Evolutionary conservation across 2,797 vertebrate genomes (phyloP).

Genomic region (Glossophaga mutica): DNA sequence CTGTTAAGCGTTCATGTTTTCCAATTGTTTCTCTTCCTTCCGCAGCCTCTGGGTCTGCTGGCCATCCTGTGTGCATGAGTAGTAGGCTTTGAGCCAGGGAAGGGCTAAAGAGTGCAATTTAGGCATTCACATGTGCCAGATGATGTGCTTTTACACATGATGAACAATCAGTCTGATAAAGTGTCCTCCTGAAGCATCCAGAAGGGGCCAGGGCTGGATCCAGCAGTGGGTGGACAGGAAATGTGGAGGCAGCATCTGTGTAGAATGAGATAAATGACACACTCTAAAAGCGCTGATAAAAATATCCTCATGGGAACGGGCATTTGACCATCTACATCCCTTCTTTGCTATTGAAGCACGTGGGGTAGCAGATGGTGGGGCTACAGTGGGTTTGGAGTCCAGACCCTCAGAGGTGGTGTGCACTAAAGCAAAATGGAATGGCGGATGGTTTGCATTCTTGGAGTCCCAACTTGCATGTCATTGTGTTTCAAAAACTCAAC

Average conservation of each 20-base stretch:
- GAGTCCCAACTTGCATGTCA: not conserved
- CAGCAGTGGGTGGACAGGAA: constrained; percentile 29
- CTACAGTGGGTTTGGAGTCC: not conserved
- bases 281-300: not conserved
- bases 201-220: not conserved
- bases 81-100: constrained; percentile 2
- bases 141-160: not conserved
- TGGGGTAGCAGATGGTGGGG: not conserved
- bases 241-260: not conserved
- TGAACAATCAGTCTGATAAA: not conserved
- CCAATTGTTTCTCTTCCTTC: not conserved
- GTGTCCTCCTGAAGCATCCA: not conserved
- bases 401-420: not conserved
- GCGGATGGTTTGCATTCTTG: not conserved
- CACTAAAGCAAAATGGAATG: not conserved
- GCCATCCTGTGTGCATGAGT: not conserved
- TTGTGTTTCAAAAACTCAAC: not conserved
- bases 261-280: not conserved
- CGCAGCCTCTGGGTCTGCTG: not conserved
- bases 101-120: not conserved
- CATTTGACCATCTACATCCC: not conserved
- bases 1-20: not conserved
- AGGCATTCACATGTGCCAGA: not conserved
- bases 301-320: constrained; percentile 17
- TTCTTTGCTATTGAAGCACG: constrained; percentile 15